These are phyloP conservation scores for Helobdella robusta DNA, from an alignment of 2,888 invertebrate genomes.

Conservation along the genomic window DNA sequence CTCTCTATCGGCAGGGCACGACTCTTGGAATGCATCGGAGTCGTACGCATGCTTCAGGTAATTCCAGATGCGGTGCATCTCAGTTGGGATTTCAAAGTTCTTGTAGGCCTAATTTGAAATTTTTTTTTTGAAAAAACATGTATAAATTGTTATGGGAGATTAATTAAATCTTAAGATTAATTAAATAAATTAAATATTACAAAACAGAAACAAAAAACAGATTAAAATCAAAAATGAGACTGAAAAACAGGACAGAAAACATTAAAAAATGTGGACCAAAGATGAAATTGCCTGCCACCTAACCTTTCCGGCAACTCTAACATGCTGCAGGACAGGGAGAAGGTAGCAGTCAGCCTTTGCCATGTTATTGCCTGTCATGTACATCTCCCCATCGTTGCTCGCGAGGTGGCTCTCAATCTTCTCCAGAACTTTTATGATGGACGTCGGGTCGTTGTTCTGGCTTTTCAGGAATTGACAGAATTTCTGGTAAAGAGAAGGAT, in stretches of 20 bases:
- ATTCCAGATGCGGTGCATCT: slow-evolving; percentile 77
- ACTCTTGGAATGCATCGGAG: slow-evolving; percentile 92
- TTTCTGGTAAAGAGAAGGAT: background rate
- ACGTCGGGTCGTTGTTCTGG: slow-evolving; percentile 18
- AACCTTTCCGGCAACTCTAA: slow-evolving; percentile 77
- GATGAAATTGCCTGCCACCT: no score
- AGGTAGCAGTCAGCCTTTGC: slow-evolving; percentile 98
- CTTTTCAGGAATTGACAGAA: slow-evolving; percentile 27
- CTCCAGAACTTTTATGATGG: slow-evolving; percentile 38
- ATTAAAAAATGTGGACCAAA: no score
- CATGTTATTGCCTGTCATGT: slow-evolving; percentile 55
- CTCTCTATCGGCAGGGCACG: slow-evolving; percentile 97
- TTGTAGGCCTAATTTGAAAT: slow-evolving; percentile 39
- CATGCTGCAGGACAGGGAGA: slow-evolving; percentile 95
- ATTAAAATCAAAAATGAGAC: background rate
- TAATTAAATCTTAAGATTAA: background rate
- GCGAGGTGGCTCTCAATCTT: slow-evolving; percentile 52
- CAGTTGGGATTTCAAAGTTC: slow-evolving; percentile 58
- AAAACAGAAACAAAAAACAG: slow-evolving; percentile 1
- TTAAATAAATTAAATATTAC: background rate
- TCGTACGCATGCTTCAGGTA: slow-evolving; percentile 98
- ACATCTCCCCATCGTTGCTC: slow-evolving; percentile 22
- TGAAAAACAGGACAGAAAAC: background rate
- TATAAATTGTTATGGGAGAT: background rate
- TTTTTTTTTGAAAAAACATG: slow-evolving; percentile 14